Base-by-base conservation (phyloP, 2,888 invertebrate species). In the Chironomus riparius region DNA sequence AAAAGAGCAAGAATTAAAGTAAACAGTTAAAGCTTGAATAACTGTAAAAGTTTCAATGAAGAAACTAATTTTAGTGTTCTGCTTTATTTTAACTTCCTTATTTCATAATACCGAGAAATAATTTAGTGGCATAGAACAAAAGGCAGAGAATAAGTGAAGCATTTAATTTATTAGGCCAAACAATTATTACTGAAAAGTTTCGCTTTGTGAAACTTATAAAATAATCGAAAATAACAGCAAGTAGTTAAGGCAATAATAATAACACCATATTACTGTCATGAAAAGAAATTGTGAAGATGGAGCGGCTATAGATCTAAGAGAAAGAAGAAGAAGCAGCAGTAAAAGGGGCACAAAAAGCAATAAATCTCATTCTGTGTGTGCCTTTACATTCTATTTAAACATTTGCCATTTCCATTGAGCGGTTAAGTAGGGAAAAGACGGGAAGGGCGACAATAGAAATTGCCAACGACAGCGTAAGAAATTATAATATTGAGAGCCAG, bases 131-230 rank as follows among this genome's bases (percentile, higher is more conserved):
- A 38, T 38, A 38, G 38, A 38, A 38, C 38, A 38, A 38, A 38
- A 38, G 38, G 22, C 24, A 24, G 21, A 10, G 10, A 65, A 22
- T 22, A 65, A 65, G 65, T 24, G 65, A 65, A 65, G 65, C 65
- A 5, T 65, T 65, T 65, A 65, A 65, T 65, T 65, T 65, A 65
- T 65, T 65, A 65, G 65, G 65, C 65, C 65, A 65, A 18, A 65
- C 65, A 65, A 24, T 24, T 24, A 65, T 65, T 65, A 65, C 21
- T 65, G 21, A 65, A 65, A 65, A 65, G 65, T 24, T 24, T 24
- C 21, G 13, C 24, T 65, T 65, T 56, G 18, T 56, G 56, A 38
- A 38, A 28, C 28, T 28, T 28, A 28, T 28, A 28, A 28, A 38
- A 38, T 38, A 38, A 38, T 38, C 10, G 38, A 38, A 38, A 38